Conservation (phyloP, 2,888 invertebrate species). For the Stenoptilia bipunctidactyla region DNA sequence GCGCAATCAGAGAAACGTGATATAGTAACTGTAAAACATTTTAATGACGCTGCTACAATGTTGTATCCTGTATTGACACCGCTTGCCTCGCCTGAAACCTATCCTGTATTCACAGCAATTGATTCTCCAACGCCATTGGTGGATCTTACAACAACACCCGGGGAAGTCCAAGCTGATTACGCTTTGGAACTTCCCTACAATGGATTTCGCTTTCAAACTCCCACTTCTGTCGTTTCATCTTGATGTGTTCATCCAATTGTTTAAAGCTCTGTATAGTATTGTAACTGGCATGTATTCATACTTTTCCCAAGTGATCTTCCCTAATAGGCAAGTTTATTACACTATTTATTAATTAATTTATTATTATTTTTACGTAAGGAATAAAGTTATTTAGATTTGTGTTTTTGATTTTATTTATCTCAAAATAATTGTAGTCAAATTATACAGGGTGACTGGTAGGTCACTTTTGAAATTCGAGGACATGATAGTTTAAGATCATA, state of each 20-base stretch:
- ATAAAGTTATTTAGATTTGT: background rate
- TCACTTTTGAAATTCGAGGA: no score
- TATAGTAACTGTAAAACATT: background rate
- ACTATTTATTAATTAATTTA: conserved; percentile 12
- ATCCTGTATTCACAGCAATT: conserved; percentile 31
- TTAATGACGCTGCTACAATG: conserved; percentile 23
- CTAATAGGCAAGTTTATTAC: conserved; percentile 38
- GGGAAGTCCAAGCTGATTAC: conserved; percentile 61
- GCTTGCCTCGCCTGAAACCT: conserved; percentile 21
- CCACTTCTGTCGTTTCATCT: conserved; percentile 64
- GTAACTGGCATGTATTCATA: conserved; percentile 39
- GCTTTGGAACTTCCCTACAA: conserved; percentile 59
- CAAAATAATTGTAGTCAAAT: no score
- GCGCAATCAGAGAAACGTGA: conserved; percentile 19
- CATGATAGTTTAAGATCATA: no score
- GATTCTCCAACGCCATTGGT: conserved; percentile 36
- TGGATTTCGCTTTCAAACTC: conserved; percentile 63
- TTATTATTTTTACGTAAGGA: background rate
- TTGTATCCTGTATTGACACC: conserved; percentile 39
- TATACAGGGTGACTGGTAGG: no score
- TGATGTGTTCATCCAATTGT: conserved; percentile 43
- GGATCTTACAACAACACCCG: conserved; percentile 50
- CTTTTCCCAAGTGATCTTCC: conserved; percentile 44
- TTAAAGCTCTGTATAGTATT: conserved; percentile 36
- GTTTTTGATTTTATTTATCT: conserved; percentile 1